phyloP scores from a whole-genome alignment of 1,140 invertebrate genomes.

The Brachionus plicatilis region DNA sequence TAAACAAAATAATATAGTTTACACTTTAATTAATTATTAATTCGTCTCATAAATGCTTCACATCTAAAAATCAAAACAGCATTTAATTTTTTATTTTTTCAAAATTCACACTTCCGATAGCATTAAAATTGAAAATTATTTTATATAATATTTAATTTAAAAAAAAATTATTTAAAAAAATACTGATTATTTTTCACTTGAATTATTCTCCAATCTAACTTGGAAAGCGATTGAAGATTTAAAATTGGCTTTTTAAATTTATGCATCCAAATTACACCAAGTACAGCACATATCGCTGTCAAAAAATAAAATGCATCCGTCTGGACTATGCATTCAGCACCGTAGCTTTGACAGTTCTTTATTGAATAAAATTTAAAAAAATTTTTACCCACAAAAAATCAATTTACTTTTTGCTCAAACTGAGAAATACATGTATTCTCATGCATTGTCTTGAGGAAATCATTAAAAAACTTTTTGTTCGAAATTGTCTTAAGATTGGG shows the following conservation, averaged over 20 bases:
- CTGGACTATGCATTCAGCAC: not conserved
- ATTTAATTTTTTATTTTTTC: too few relatives aligned
- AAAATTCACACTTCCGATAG: not conserved
- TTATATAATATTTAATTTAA: not conserved
- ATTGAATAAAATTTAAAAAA: not conserved
- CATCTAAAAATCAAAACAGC: too few relatives aligned
- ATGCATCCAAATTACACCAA: not conserved
- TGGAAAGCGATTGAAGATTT: not conserved
- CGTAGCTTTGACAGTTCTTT: not conserved
- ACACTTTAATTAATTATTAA: too few relatives aligned
- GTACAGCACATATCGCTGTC: not conserved
- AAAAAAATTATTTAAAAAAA: not conserved
- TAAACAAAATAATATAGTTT: too few relatives aligned
- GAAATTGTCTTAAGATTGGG: not conserved
- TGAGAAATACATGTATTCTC: not conserved
- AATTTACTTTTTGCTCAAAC: not conserved
- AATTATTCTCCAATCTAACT: not conserved
- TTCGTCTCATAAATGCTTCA: too few relatives aligned
- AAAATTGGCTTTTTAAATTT: not conserved
- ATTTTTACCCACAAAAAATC: not conserved
- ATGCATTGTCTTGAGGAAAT: not conserved
- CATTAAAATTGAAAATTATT: not conserved
- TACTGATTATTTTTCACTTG: not conserved
- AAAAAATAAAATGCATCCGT: conserved; percentile 19
- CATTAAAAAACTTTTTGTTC: not conserved